Conservation (phyloP, 1,140 invertebrate genomes). For the Drosophila subpulchrella region DNA sequence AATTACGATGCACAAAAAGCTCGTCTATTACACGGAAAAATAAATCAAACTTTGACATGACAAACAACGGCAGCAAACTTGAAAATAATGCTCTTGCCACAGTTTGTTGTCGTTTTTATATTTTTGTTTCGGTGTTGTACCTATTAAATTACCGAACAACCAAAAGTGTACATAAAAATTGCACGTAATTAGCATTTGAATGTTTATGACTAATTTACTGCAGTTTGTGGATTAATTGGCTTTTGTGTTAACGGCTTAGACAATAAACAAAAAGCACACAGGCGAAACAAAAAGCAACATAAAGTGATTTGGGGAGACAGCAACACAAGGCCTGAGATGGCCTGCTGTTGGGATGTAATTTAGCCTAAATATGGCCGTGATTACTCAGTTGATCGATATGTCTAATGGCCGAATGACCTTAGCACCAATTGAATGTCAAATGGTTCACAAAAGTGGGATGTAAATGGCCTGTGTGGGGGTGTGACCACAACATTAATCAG, state of each 20-base stretch:
- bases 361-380: conserved; percentile 40
- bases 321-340: conserved; percentile 26
- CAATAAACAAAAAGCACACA: conserved; percentile 28
- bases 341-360: conserved; percentile 39
- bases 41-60: conserved; percentile 79
- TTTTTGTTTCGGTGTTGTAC: conserved; percentile 14
- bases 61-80: conserved; percentile 32
- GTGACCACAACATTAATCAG: conserved; percentile 38
- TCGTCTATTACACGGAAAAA: conserved; percentile 73
- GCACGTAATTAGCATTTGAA: conserved; percentile 77
- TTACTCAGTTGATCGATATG: conserved; percentile 34
- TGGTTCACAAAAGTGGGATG: conserved; percentile 16
- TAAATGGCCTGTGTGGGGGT: conserved; percentile 20
- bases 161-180: conserved; percentile 64
- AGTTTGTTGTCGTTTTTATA: conserved; percentile 25
- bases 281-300: conserved; percentile 12
- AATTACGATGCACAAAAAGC: conserved; percentile 67
- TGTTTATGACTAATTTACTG: conserved; percentile 76
- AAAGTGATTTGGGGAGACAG: conserved; percentile 27
- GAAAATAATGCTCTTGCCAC: conserved; percentile 48
- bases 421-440: conserved; percentile 47
- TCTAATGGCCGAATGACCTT: conserved; percentile 37
- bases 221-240: conserved; percentile 77
- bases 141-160: conserved; percentile 67
- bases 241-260: conserved; percentile 68